Base-by-base conservation (phyloP, 2,797 vertebrate species). In the Pyrocephalus nanus region DNA sequence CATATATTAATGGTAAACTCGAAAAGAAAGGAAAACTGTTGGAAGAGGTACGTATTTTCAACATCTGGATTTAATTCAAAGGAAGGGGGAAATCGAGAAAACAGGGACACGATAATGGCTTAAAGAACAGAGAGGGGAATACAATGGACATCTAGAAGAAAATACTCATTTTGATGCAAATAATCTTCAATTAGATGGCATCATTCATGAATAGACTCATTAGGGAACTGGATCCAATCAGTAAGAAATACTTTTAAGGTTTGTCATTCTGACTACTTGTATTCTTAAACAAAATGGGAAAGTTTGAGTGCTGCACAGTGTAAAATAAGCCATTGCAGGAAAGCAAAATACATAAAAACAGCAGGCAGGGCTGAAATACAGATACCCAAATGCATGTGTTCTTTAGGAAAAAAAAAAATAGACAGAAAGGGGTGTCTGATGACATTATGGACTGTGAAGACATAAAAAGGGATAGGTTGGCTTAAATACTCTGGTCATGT, bases 51-150 rank as follows among this genome's bases (percentile, higher is more conserved):
- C 32, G 19, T 65, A 84, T 69, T 90, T 95, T 65, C 58, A 43
- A 72, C 88, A 96, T 88, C 86, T 94, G 95, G 86, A 77, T 81
- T 96, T 88, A 38, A 90, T 93, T 86, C 30, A 80, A 87, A 77
- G 54, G 48, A 92, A 93, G 17, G 19, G 10, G 22, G 16, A 95
- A 95, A 93, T 61, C 30, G 88, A 79, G 69, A 92, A 91, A 93
- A 77, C 45, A 77, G 12, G 54, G 69, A 72, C n/a, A 92, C 30
- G 54, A 66, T 80, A 92, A 89, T 9, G 29, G 30, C 30, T 78
- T 74, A 78, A 86, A 90, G 66, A 95, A 90, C 14, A 50, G 36
- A 78, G 5, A 2, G 29, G 25, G 29, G 54, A 86, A 93, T 69
- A 84, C 0, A 0, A 82, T 32, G 36, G 62, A 66, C 40, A 42